Evolutionary conservation across 2,888 invertebrate species (phyloP).

Genomic region (Galeopsomyia nigrocyanea): DNA sequence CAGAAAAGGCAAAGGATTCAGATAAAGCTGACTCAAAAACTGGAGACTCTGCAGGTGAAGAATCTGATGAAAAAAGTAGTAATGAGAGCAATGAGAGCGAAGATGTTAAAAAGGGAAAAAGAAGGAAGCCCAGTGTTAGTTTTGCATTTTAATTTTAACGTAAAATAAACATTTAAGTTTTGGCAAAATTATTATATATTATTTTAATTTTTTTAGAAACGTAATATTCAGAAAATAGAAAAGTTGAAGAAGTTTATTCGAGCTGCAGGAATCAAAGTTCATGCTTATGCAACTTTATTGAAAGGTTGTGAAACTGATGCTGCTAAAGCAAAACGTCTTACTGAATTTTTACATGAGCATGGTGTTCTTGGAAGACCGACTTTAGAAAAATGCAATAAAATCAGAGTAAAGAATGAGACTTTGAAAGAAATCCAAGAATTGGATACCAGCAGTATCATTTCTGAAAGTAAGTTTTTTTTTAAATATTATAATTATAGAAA

Average conservation of each 20-base stretch:
- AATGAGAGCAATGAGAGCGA: conserved; percentile 43
- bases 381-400: conserved; percentile 60
- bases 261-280: conserved; percentile 58
- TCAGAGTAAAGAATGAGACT: conserved; percentile 54
- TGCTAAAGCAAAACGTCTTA: conserved; percentile 54
- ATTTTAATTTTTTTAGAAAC: conserved; percentile 48
- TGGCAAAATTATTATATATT: conserved; percentile 7
- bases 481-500: conserved; percentile 7
- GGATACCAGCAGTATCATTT: conserved; percentile 56
- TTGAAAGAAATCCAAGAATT: conserved; percentile 56
- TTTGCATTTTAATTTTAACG: conserved; percentile 21
- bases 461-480: conserved; percentile 57
- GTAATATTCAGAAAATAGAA: conserved; percentile 54
- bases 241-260: conserved; percentile 58
- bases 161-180: background rate
- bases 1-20: conserved; percentile 2
- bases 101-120: conserved; percentile 49
- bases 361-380: conserved; percentile 60
- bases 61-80: conserved; percentile 30
- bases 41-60: conserved; percentile 19
- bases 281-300: conserved; percentile 58
- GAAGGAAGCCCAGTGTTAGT: conserved; percentile 39
- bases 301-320: conserved; percentile 56
- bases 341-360: conserved; percentile 57
- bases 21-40: conserved; percentile 42